Evolutionary conservation across 2,888 invertebrate species (phyloP).

Genomic region (Julus scanicus): DNA sequence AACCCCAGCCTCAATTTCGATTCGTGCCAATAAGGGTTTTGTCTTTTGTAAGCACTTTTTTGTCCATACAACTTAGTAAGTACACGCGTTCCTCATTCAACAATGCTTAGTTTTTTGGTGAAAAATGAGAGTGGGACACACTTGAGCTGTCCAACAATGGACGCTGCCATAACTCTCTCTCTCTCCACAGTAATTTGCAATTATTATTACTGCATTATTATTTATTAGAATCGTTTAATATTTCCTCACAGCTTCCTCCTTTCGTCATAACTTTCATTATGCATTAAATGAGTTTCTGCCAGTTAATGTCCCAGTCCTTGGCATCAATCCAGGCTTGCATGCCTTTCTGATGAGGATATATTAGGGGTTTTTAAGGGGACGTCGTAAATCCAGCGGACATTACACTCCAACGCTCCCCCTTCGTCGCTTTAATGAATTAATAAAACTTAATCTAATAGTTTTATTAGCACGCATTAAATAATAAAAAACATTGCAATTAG

Average conservation of each 20-base stretch:
- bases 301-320: slow-evolving; percentile 6
- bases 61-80: not conserved
- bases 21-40: not conserved
- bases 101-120: not conserved
- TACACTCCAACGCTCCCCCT: not conserved
- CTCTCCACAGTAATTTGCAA: not conserved
- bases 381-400: slow-evolving; percentile 7
- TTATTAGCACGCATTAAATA: slow-evolving; percentile 15
- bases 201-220: slow-evolving; percentile 36
- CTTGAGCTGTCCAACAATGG: slow-evolving; percentile 14
- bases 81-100: not conserved
- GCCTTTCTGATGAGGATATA: slow-evolving; percentile 31
- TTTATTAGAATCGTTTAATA: slow-evolving; percentile 36
- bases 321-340: not conserved
- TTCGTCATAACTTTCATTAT: slow-evolving; percentile 36
- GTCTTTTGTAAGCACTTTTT: not conserved
- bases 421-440: slow-evolving; percentile 34
- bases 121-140: slow-evolving; percentile 20
- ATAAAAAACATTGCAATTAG: slow-evolving; percentile 1
- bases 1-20: not conserved
- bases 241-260: not conserved
- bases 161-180: not conserved
- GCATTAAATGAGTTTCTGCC: slow-evolving; percentile 17
- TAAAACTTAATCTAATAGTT: slow-evolving; percentile 39
- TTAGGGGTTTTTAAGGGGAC: not conserved